These are phyloP conservation scores for Esox niger DNA, from an alignment of 2,113 vertebrate genomes.

Conservation along the genomic window DNA sequence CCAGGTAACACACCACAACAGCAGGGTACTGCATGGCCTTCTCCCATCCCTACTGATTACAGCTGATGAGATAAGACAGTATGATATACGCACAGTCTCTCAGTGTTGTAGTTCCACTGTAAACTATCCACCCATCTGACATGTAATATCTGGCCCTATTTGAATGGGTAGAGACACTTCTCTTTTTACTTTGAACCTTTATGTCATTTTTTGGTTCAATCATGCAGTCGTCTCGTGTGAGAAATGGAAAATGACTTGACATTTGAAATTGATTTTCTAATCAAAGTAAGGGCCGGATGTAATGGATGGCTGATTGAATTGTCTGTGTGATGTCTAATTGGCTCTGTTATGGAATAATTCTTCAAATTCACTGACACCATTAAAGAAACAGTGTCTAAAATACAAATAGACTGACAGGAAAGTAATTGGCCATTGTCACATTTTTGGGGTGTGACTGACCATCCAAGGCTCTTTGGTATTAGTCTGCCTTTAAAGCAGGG, in stretches of 20 bases:
- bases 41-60: background rate
- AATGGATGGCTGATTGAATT: slow-evolving; percentile 43
- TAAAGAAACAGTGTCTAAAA: too few species aligned
- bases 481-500: background rate
- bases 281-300: slow-evolving; percentile 51
- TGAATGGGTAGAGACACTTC: slow-evolving; percentile 12
- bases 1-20: background rate
- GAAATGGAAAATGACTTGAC: slow-evolving; percentile 46
- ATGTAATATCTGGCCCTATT: slow-evolving; percentile 27
- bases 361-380: too few species aligned
- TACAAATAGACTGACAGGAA: too few species aligned
- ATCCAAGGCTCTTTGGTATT: too few species aligned
- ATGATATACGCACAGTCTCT: background rate
- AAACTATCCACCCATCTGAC: slow-evolving; percentile 17
- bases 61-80: background rate
- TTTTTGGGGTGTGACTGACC: too few species aligned
- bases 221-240: slow-evolving; percentile 30
- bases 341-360: background rate
- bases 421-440: too few species aligned
- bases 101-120: background rate
- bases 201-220: background rate
- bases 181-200: background rate
- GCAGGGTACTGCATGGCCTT: background rate
- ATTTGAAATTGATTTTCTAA: slow-evolving; percentile 59
- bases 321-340: slow-evolving; percentile 34